These are phyloP conservation scores for Ctenochaetus hawaiiensis DNA, from an alignment of 2,797 vertebrate species.

Conservation along the genomic window DNA sequence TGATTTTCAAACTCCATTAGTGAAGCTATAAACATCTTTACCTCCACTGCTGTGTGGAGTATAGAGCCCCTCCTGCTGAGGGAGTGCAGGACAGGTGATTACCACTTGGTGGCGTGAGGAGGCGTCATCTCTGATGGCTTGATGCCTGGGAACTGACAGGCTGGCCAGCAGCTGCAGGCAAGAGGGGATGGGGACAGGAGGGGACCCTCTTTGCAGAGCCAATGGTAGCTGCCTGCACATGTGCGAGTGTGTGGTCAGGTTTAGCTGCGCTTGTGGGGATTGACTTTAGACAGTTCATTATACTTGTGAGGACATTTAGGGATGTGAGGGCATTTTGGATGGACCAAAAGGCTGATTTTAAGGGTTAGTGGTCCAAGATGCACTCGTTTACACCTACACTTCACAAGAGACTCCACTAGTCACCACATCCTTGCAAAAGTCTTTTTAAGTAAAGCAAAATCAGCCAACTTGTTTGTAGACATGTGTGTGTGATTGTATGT, in stretches of 20 bases:
- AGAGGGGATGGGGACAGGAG: constrained; percentile 74
- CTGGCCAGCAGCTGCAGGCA: constrained; percentile 82
- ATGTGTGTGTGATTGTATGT: constrained; percentile 27
- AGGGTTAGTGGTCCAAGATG: not conserved
- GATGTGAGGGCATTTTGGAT: not conserved
- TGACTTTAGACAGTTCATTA: not conserved
- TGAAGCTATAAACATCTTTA: constrained; percentile 17
- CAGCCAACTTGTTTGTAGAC: constrained; percentile 12
- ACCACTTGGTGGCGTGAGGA: constrained; percentile 85
- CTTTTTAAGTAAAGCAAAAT: not conserved
- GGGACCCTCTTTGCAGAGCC: constrained; percentile 73
- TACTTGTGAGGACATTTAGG: constrained; percentile 45
- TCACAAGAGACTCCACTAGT: not conserved
- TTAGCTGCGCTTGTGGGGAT: constrained; percentile 55
- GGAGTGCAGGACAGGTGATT: constrained; percentile 60
- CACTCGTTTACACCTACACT: not conserved
- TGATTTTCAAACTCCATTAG: not conserved
- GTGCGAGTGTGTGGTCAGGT: constrained; percentile 57
- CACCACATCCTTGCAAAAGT: not conserved
- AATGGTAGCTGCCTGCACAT: constrained; percentile 78
- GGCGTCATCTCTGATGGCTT: constrained; percentile 69
- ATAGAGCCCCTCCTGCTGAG: not conserved
- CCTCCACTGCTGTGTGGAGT: constrained; percentile 12
- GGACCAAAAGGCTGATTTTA: not conserved
- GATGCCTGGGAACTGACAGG: constrained; percentile 80